A percentile compares a stretch with the other conserved stretches of the same genome.
Conservation (phyloP, 1,140 invertebrate genomes). For the Caenorhabditis tropicalis region DNA sequence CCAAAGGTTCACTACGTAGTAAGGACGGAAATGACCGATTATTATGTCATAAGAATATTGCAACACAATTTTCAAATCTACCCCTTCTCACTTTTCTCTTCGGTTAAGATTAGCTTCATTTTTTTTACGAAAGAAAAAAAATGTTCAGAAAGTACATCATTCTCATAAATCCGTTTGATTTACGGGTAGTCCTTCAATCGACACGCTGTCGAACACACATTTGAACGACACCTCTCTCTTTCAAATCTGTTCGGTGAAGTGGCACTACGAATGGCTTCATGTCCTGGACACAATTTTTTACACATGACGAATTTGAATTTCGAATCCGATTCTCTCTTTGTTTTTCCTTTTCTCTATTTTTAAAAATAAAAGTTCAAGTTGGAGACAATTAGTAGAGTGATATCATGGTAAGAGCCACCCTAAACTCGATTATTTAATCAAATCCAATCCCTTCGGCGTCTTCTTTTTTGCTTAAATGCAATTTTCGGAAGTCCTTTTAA, state of each 20-base stretch:
- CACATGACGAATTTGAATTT: conserved; percentile 31
- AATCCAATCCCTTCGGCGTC: not conserved
- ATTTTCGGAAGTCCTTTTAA: not conserved
- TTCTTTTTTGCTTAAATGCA: not conserved
- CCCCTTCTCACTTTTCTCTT: not conserved
- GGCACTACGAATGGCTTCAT: not conserved
- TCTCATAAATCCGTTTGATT: not conserved
- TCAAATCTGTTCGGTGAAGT: conserved; percentile 29
- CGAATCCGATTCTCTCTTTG: not conserved
- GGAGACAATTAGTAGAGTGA: not conserved
- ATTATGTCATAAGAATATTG: conserved; percentile 26
- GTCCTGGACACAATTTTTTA: conserved; percentile 11
- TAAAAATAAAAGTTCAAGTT: not conserved
- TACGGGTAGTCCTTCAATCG: conserved; percentile 3
- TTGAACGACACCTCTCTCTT: conserved; percentile 18
- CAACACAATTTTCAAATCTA: not conserved
- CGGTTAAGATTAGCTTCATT: not conserved
- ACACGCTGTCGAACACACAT: conserved; percentile 3
- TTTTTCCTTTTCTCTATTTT: not conserved
- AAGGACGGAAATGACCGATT: conserved; percentile 5
- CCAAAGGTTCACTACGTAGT: not conserved
- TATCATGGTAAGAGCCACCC: not conserved
- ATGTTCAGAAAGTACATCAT: not conserved
- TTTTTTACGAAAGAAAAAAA: not conserved
- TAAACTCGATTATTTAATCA: conserved; percentile 7